A percentile compares a stretch with the other conserved stretches of the same genome.
Conservation (phyloP, 2,797 vertebrate species). For the Furcifer pardalis region DNA sequence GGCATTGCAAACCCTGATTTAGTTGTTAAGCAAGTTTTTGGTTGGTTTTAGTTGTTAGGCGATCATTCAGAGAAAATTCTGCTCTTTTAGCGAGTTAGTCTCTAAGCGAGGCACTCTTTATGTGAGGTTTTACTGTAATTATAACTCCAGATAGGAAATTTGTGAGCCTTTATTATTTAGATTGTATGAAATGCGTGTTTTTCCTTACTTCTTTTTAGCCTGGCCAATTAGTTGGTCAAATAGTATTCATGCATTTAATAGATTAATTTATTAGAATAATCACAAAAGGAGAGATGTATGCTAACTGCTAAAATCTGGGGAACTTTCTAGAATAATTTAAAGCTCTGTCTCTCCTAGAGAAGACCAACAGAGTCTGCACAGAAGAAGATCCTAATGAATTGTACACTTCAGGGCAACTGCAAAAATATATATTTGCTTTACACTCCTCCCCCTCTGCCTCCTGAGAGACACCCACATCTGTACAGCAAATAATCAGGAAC, state of each 20-base stretch:
- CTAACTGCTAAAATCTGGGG: background rate
- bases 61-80: no score
- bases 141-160: constrained; percentile 4
- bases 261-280: constrained; percentile 8
- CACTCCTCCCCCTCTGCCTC: background rate
- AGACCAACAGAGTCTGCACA: background rate
- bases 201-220: background rate
- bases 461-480: no score
- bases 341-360: background rate
- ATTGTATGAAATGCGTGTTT: background rate
- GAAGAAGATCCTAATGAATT: background rate
- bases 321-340: background rate
- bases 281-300: background rate
- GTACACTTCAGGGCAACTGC: background rate
- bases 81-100: no score
- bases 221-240: background rate
- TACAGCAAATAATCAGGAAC: no score
- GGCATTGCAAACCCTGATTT: no score
- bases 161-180: background rate
- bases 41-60: no score
- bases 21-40: no score
- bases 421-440: background rate
- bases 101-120: no score
- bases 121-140: no score
- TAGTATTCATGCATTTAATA: background rate